Conservation (phyloP, 2,113 vertebrate species). For the Boulengerochromis microlepis region DNA sequence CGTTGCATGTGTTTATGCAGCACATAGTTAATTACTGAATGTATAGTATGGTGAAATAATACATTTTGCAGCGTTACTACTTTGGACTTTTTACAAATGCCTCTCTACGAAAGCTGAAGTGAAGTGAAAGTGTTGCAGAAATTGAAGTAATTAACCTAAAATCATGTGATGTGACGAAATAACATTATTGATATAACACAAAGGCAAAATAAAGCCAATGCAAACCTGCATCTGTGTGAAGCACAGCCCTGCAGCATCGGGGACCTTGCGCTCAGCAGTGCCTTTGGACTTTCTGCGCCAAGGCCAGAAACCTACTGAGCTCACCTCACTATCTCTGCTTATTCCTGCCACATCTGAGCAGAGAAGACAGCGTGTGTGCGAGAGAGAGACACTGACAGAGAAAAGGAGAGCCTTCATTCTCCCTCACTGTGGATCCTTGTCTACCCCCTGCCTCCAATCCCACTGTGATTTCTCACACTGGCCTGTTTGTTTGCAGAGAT, state of each 20-base stretch:
- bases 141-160: background rate
- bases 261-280: background rate
- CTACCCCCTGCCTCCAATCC: background rate
- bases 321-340: background rate
- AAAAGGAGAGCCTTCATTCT: background rate
- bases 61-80: background rate
- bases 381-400: background rate
- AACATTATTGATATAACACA: background rate
- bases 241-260: background rate
- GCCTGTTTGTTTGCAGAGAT: constrained; percentile 1
- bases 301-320: constrained; percentile 13
- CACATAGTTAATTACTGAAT: background rate
- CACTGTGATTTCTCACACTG: background rate
- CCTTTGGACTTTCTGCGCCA: background rate
- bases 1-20: background rate
- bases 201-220: background rate
- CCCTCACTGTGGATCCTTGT: background rate
- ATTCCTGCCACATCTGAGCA: constrained; percentile 1
- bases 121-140: background rate
- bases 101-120: background rate
- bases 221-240: background rate
- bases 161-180: background rate
- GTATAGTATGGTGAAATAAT: background rate
- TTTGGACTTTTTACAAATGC: background rate
- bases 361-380: background rate